phyloP scores from a whole-genome alignment of 1,140 invertebrate species.

The Gonioctena quinquepunctata region DNA sequence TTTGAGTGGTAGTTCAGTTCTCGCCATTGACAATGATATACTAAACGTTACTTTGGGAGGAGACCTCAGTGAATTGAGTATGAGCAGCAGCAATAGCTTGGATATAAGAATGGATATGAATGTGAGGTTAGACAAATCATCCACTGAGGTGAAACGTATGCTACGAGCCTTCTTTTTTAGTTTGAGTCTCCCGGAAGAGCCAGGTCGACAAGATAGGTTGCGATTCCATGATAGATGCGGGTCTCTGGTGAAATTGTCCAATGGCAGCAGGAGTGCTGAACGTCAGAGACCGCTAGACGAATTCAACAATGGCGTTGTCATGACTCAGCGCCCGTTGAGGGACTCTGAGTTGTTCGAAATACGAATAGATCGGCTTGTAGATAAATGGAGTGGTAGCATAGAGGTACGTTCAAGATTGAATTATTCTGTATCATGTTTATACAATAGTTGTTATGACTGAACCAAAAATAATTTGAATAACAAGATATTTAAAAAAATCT shows the following conservation, averaged over 20 bases:
- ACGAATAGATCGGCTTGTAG: slow-evolving; percentile 86
- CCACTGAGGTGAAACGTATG: not conserved
- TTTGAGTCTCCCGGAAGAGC: slow-evolving; percentile 50
- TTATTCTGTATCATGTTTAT: not conserved
- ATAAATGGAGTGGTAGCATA: slow-evolving; percentile 92
- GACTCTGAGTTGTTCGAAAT: slow-evolving; percentile 95
- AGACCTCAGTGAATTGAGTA: slow-evolving; percentile 53
- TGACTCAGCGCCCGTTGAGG: slow-evolving; percentile 83
- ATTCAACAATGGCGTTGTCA: slow-evolving; percentile 92
- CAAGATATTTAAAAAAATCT: no score
- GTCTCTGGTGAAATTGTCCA: slow-evolving; percentile 83
- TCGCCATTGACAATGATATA: slow-evolving; percentile 54
- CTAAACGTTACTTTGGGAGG: slow-evolving; percentile 53
- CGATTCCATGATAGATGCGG: slow-evolving; percentile 89
- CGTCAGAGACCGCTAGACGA: slow-evolving; percentile 86
- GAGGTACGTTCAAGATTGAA: slow-evolving; percentile 65
- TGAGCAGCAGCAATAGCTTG: slow-evolving; percentile 54
- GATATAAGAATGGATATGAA: slow-evolving; percentile 56
- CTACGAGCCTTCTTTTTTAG: slow-evolving; percentile 18
- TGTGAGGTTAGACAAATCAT: slow-evolving; percentile 36
- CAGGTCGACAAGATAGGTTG: slow-evolving; percentile 64
- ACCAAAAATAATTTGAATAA: no score
- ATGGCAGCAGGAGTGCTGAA: slow-evolving; percentile 83
- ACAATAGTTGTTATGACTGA: no score
- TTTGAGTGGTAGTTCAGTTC: slow-evolving; percentile 53